Evolutionary conservation across 2,113 vertebrate genomes (phyloP), one percentile per base, ranked within the genome.

Genomic region (Colistium nudipinnis): DNA sequence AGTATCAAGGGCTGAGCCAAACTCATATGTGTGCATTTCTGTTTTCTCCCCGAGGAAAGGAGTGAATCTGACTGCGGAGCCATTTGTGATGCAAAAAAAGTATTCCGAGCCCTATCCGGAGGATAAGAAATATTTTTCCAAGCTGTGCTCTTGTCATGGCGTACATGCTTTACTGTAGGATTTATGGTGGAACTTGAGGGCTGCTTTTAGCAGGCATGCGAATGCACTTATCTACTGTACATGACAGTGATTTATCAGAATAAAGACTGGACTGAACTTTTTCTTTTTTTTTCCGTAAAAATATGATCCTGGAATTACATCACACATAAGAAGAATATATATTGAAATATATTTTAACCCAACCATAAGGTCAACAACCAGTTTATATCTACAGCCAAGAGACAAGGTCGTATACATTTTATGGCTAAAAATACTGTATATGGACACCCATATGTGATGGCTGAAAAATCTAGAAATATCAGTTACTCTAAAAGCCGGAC

Each of bases 1-100:
- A 71, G 45, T 72, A 27, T 28, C 70, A 57, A 56, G 25, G 44
- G 36, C 48, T 3, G 43, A 43, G 24, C 30, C 45, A 64, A 44
- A 20, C 25, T 59, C 10, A 8, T 38, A 62, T 19, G 14, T 12
- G 52, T 20, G 35, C 24, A 44, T n/a, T 44, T 35, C 36, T 39
- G 49, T 39, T 22, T 54, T 14, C 47, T 13, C 45, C 33, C 17
- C 0, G 47, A 25, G 30, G 33, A 77, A 62, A 53, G 27, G 49
- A 30, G 38, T 16, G 55, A 30, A 31, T 62, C 14, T 51, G 27
- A 54, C 25, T 22, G 2, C 13, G 31, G 53, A n/a, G 44, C 19
- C 44, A 25, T 60, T 59, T 70, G 7, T 56, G 22, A 49, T 0
- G 7, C 2, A 47, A 25, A 62, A 65, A 61, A 17, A 35, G 27